Percentiles rank a stretch among this genome's conserved stretches.
Evolutionary conservation across 2,113 vertebrate genomes (phyloP).

Genomic region (Ceyx melanurus): DNA sequence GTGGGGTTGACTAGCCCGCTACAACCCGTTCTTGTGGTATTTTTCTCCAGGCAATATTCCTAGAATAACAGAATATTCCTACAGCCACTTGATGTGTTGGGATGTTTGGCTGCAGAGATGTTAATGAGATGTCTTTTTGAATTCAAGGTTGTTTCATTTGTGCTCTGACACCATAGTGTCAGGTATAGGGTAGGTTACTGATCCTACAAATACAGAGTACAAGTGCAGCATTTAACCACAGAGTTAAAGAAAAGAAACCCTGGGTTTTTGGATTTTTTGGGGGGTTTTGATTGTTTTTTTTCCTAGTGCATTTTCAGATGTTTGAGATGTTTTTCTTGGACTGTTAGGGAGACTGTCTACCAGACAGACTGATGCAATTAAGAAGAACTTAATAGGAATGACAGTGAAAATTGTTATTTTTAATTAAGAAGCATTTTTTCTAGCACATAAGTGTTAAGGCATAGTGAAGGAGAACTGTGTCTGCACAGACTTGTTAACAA

Average conservation of each 20-base stretch:
- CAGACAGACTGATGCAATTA: background rate
- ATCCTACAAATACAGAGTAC: background rate
- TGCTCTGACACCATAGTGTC: background rate
- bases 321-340: background rate
- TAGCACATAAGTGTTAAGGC: rapidly evolving
- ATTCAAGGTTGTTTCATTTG: rapidly evolving
- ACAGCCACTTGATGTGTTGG: rapidly evolving
- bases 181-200: background rate
- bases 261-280: too few species aligned
- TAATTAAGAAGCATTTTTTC: conserved; percentile 8
- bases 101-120: background rate
- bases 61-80: rapidly evolving
- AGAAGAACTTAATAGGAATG: background rate
- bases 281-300: too few species aligned
- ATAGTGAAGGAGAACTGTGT: background rate
- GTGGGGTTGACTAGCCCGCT: background rate
- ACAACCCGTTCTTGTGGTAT: rapidly evolving
- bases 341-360: background rate
- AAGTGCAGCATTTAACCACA: rapidly evolving
- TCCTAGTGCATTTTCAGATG: background rate
- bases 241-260: too few species aligned
- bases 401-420: background rate
- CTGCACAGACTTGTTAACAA: background rate
- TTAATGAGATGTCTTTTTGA: rapidly evolving
- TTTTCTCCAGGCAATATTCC: background rate